A percentile compares a stretch with the other conserved stretches of the same genome.
These are phyloP conservation scores for Ridgeia piscesae DNA, from an alignment of 1,140 invertebrate species.

Conservation along the genomic window DNA sequence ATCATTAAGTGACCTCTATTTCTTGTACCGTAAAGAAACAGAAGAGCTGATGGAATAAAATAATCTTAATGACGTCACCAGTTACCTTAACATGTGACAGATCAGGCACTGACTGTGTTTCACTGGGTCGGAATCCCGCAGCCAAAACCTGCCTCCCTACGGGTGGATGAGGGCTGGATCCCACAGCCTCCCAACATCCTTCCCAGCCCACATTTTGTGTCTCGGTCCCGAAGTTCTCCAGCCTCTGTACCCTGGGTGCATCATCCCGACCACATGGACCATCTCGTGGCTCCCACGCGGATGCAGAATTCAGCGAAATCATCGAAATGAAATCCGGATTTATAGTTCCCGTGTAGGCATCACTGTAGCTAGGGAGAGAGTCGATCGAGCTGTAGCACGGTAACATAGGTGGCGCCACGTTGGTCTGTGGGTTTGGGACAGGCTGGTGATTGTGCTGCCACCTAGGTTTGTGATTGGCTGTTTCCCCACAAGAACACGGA, in stretches of 20 bases:
- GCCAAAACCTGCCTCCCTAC: neutral
- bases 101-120: neutral
- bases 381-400: neutral
- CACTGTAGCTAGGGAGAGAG: neutral
- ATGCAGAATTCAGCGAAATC: neutral
- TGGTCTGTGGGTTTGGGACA: neutral
- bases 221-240: neutral
- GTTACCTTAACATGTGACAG: neutral
- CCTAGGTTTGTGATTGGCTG: neutral
- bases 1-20: no score
- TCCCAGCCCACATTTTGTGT: neutral
- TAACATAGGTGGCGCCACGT: neutral
- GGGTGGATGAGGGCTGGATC: neutral
- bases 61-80: neutral
- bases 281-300: neutral
- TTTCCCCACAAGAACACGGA: neutral
- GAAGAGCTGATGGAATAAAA: neutral
- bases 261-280: neutral
- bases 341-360: neutral
- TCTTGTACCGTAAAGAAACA: neutral
- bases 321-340: slow-evolving; percentile 1
- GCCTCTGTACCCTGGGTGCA: neutral
- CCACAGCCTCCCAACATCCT: neutral
- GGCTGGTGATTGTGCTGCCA: neutral
- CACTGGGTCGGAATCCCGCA: neutral